Percentiles rank a stretch among this genome's conserved stretches.
These are phyloP conservation scores for Nasonia giraulti DNA, from an alignment of 1,140 invertebrate genomes.

Conservation along the genomic window DNA sequence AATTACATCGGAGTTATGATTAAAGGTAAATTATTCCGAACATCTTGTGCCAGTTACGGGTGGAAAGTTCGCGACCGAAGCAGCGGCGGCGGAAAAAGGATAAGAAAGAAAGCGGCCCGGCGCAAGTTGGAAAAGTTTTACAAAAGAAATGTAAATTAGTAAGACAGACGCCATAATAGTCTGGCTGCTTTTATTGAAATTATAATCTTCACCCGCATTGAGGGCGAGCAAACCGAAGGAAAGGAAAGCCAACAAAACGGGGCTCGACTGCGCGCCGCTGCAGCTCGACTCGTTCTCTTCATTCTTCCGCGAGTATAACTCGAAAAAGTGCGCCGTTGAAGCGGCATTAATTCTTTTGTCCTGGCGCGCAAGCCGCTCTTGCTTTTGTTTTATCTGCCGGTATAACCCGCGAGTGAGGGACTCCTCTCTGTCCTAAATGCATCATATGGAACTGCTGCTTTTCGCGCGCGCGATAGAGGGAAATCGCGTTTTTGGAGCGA, in stretches of 20 bases:
- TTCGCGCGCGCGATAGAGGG: too few species aligned
- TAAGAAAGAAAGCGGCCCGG: background rate
- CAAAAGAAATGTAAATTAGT: slow-evolving; percentile 5
- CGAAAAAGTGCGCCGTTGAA: background rate
- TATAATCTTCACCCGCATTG: background rate
- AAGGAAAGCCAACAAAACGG: background rate
- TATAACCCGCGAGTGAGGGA: too few species aligned
- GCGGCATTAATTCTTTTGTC: background rate
- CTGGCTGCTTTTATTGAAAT: background rate
- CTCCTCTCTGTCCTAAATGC: background rate
- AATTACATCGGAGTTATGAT: background rate
- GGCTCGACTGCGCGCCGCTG: too few species aligned
- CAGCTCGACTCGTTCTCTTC: background rate
- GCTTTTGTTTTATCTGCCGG: background rate
- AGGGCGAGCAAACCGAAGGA: background rate
- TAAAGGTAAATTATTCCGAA: slow-evolving; percentile 4
- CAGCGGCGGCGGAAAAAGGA: background rate
- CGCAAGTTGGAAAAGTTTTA: slow-evolving; percentile 3
- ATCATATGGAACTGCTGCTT: background rate
- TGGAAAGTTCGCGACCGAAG: background rate
- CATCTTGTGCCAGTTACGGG: background rate
- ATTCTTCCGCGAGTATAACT: background rate
- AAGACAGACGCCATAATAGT: background rate
- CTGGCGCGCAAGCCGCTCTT: background rate
- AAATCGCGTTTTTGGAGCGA: background rate